A percentile compares a stretch with the other conserved stretches of the same genome.
These are phyloP conservation scores for Blera fallax DNA, from an alignment of 2,888 invertebrate species.

Conservation along the genomic window DNA sequence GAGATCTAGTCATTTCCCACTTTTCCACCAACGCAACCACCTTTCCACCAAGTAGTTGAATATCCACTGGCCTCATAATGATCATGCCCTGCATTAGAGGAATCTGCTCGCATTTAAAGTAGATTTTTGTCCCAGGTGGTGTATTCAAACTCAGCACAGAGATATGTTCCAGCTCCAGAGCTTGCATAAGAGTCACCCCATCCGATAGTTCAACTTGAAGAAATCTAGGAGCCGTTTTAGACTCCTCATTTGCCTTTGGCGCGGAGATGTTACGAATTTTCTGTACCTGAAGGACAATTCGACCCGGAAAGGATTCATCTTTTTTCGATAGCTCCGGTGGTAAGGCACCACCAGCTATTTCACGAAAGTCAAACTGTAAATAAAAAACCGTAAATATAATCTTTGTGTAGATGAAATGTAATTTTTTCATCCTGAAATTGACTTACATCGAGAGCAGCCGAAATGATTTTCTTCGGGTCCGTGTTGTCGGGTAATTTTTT, in stretches of 20 bases:
- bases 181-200: constrained; percentile 90
- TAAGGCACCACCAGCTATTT: constrained; percentile 89
- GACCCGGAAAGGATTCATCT: constrained; percentile 82
- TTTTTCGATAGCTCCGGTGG: constrained; percentile 87
- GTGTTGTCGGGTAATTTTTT: constrained; percentile 86
- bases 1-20: constrained; percentile 89
- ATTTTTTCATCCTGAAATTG: neutral
- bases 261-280: constrained; percentile 94
- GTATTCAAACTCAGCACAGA: constrained; percentile 89
- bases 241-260: constrained; percentile 95
- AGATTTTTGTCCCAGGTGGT: constrained; percentile 94
- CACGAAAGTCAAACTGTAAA: constrained; percentile 86
- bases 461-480: constrained; percentile 85
- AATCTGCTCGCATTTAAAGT: constrained; percentile 83
- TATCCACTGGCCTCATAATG: constrained; percentile 86
- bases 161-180: constrained; percentile 89
- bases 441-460: constrained; percentile 88
- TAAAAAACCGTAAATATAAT: neutral
- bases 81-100: constrained; percentile 88
- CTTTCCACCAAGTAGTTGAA: constrained; percentile 91
- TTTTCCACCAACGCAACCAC: constrained; percentile 92
- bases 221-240: constrained; percentile 90
- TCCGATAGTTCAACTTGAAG: constrained; percentile 92
- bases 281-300: constrained; percentile 93
- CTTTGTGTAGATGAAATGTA: neutral